These are phyloP conservation scores for Schmidtea mediterranea DNA, from an alignment of 1,140 invertebrate species.

Conservation along the genomic window DNA sequence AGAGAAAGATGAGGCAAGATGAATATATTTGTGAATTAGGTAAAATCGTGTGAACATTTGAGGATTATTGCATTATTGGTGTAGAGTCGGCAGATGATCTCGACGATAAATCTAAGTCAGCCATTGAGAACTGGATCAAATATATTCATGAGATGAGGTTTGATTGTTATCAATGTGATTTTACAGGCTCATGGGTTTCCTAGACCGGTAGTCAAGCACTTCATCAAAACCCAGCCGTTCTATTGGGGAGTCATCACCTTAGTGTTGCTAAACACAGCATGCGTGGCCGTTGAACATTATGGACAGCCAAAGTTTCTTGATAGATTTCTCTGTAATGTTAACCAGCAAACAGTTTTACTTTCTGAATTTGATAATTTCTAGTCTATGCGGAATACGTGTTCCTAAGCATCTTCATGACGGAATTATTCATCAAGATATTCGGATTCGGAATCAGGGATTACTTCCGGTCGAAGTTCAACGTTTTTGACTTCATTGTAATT, in stretches of 20 bases:
- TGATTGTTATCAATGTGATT: no score
- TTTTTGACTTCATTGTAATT: slow-evolving; percentile 70
- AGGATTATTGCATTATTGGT: no score
- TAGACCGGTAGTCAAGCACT: no score
- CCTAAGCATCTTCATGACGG: slow-evolving; percentile 85
- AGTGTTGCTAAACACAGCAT: slow-evolving; percentile 94
- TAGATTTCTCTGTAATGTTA: slow-evolving; percentile 53
- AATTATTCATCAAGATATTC: slow-evolving; percentile 98
- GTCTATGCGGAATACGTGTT: slow-evolving; percentile 56
- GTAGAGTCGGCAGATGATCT: no score
- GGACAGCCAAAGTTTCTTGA: slow-evolving; percentile 78
- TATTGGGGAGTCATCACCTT: slow-evolving; percentile 99
- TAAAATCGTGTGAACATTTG: no score
- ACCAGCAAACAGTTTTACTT: neutral
- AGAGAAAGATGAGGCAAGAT: no score
- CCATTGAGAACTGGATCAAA: no score
- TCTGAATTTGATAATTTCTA: neutral
- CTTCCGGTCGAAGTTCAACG: slow-evolving; percentile 90
- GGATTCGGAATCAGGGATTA: slow-evolving; percentile 82
- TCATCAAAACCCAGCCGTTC: slow-evolving; percentile 88
- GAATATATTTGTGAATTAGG: no score
- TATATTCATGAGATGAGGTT: no score
- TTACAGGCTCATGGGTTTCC: no score
- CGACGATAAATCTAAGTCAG: no score
- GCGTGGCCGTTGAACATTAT: slow-evolving; percentile 93